A percentile compares a stretch with the other conserved stretches of the same genome.
Conservation (phyloP, 2,888 invertebrate species). For the Mellilla xanthometata region DNA sequence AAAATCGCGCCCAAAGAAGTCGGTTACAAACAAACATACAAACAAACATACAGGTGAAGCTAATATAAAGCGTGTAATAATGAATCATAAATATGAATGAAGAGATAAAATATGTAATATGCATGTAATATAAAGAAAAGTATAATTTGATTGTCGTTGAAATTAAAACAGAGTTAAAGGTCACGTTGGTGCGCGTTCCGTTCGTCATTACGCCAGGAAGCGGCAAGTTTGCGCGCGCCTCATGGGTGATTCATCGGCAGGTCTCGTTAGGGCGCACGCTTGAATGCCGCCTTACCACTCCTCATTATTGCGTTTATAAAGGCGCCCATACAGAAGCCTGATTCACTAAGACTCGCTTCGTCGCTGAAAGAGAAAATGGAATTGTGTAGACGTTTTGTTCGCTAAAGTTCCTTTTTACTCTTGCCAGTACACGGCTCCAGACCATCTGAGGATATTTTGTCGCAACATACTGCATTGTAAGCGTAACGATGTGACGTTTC, state of each 20-base stretch:
- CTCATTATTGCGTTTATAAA: constrained; percentile 83
- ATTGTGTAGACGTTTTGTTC: constrained; percentile 77
- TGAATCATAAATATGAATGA: too few species aligned
- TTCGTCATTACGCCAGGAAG: constrained; percentile 59
- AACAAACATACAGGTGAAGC: too few species aligned
- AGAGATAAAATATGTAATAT: too few species aligned
- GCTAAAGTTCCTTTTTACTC: constrained; percentile 61
- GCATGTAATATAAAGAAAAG: too few species aligned
- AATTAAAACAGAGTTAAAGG: too few species aligned
- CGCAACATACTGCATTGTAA: constrained; percentile 53
- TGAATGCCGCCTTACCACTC: constrained; percentile 78
- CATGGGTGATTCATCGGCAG: constrained; percentile 77
- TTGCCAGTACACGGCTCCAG: constrained; percentile 44
- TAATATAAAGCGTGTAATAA: too few species aligned
- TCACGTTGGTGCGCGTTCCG: too few species aligned
- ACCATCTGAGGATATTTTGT: constrained; percentile 56
- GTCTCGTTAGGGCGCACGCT: constrained; percentile 71
- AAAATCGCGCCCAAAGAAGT: too few species aligned
- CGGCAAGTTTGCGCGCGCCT: constrained; percentile 76
- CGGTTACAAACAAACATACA: too few species aligned
- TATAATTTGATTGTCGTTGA: too few species aligned
- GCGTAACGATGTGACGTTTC: constrained; percentile 51
- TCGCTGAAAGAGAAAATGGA: constrained; percentile 78
- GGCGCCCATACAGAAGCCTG: constrained; percentile 72
- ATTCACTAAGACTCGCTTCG: constrained; percentile 74